Evolutionary conservation across 2,113 vertebrate species (phyloP).

Genomic region (Opisthocomus hoazin): DNA sequence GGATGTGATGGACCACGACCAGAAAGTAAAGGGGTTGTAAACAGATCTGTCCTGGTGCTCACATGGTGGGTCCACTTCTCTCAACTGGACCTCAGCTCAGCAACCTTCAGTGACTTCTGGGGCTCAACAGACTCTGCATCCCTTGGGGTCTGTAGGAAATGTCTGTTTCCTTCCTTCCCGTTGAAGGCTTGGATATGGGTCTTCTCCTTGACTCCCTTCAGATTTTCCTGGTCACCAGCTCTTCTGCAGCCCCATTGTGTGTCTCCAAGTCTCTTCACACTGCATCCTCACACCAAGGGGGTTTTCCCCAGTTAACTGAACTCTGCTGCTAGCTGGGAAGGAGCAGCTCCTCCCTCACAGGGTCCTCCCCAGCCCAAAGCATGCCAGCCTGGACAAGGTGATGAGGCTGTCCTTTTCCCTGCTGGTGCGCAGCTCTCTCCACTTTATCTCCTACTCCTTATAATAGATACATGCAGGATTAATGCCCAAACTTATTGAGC

Average conservation of each 20-base stretch:
- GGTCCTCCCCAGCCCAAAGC: not conserved
- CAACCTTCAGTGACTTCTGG: not conserved
- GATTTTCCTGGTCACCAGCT: not conserved
- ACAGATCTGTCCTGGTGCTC: not conserved
- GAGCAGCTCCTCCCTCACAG: not conserved
- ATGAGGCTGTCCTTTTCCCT: not conserved
- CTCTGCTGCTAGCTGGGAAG: not conserved
- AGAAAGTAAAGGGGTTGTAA: not conserved
- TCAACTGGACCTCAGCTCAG: not conserved
- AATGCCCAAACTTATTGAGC: not conserved
- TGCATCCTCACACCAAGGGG: not conserved
- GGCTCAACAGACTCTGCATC: not conserved
- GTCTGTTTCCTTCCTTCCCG: not conserved
- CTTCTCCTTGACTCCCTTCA: not conserved
- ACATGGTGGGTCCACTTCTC: not conserved
- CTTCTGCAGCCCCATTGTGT: not conserved
- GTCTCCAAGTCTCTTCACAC: not conserved
- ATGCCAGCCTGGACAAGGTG: not conserved
- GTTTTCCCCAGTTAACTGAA: not conserved
- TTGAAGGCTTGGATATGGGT: not conserved
- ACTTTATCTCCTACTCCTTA: not conserved
- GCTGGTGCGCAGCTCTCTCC: not conserved
- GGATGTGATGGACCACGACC: fast-evolving
- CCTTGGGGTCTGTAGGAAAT: not conserved
- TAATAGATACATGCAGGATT: not conserved